Percentiles rank a stretch among this genome's conserved stretches.
These are phyloP conservation scores for Cetoscarus ocellatus DNA, from an alignment of 2,797 vertebrate genomes.

Conservation along the genomic window DNA sequence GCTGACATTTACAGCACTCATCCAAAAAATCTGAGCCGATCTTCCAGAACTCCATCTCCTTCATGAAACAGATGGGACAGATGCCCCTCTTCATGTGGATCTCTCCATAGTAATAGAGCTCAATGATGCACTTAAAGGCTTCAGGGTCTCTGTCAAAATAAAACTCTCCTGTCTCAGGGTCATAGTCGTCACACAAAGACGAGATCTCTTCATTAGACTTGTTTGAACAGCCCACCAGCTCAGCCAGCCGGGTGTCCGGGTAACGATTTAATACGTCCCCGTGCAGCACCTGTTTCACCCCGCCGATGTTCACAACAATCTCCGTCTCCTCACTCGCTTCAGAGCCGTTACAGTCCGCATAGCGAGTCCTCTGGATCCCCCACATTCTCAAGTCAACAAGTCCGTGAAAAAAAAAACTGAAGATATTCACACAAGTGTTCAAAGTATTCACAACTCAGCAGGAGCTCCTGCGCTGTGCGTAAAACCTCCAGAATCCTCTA, in stretches of 20 bases:
- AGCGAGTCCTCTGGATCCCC: constrained; percentile 81
- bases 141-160: constrained; percentile 98
- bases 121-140: constrained; percentile 93
- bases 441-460: constrained; percentile 22
- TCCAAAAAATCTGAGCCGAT: constrained; percentile 91
- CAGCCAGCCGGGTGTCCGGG: constrained; percentile 92
- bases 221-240: constrained; percentile 85
- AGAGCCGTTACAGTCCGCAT: constrained; percentile 83
- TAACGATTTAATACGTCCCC: constrained; percentile 89
- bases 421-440: constrained; percentile 19
- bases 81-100: constrained; percentile 96
- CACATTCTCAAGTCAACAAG: constrained; percentile 77
- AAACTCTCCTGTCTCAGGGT: constrained; percentile 91
- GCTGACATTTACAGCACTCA: constrained; percentile 91
- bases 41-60: constrained; percentile 98
- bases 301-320: constrained; percentile 95
- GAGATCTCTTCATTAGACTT: constrained; percentile 88
- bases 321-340: constrained; percentile 87
- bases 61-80: constrained; percentile 96
- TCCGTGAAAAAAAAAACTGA: constrained; percentile 23
- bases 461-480: constrained; percentile 33
- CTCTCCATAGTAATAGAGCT: constrained; percentile 94
- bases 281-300: constrained; percentile 91
- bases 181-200: constrained; percentile 95
- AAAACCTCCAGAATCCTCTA: constrained; percentile 11